phyloP scores from a whole-genome alignment of 2,888 invertebrate genomes.

The Anaspis maculata region DNA sequence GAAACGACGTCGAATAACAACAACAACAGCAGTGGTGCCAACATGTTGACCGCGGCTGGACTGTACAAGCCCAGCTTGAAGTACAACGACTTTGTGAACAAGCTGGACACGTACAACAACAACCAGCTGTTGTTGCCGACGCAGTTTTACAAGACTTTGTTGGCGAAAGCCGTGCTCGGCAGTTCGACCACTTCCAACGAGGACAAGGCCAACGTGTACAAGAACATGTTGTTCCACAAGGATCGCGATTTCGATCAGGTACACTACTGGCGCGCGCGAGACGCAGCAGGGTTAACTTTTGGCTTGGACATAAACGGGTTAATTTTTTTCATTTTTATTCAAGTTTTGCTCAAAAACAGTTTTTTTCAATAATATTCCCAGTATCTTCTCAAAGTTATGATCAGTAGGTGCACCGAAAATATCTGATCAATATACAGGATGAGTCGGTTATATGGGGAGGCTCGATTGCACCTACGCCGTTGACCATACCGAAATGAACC shows the following conservation, averaged over 20 bases:
- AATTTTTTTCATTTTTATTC: too few relatives aligned
- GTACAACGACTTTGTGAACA: conserved; percentile 40
- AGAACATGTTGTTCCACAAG: conserved; percentile 40
- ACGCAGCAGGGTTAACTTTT: too few relatives aligned
- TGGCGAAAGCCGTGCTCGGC: conserved; percentile 64
- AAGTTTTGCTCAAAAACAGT: too few relatives aligned
- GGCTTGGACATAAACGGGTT: too few relatives aligned
- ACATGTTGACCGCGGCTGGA: conserved; percentile 1
- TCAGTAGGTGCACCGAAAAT: too few relatives aligned
- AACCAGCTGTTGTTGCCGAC: conserved; percentile 55
- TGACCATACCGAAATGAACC: too few relatives aligned
- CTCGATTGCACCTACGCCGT: too few relatives aligned
- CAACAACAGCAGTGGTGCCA: conserved; percentile 22
- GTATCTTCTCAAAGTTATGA: too few relatives aligned
- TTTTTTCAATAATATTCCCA: too few relatives aligned
- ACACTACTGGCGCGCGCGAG: too few relatives aligned
- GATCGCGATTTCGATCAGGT: conserved; percentile 43
- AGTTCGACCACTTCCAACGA: conserved; percentile 47
- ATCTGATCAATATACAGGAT: too few relatives aligned
- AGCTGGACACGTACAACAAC: conserved; percentile 41
- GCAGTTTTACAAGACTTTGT: conserved; percentile 69
- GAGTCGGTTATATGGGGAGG: too few relatives aligned
- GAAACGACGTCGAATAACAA: conserved; percentile 27
- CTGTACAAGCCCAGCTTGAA: conserved; percentile 34
- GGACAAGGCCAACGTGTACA: conserved; percentile 40